Evolutionary conservation across 2,113 vertebrate genomes (phyloP), one percentile per base, ranked within the genome.

Genomic region (Ochotona princeps): DNA sequence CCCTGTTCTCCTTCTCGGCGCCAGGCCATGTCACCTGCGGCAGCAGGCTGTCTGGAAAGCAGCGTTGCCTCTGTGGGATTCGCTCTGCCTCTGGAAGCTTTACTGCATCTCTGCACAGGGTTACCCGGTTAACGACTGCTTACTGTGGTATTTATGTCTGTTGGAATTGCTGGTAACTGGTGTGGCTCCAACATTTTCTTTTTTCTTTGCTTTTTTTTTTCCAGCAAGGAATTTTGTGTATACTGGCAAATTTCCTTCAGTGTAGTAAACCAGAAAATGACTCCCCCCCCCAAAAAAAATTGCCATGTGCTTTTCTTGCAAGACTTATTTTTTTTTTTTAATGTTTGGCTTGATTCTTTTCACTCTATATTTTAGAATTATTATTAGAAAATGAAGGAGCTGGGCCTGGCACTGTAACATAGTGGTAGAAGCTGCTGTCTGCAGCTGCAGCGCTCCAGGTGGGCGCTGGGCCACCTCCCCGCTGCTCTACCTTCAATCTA

Each of bases 191-290:
- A 57, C 76, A 73, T 0, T 28, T 26, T 89, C 60, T 92, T 65
- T 89, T 83, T 44, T 70, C 69, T 89, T 65, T 92, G 60, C 86
- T 83, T 44, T 44, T 89, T 65, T 92, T 65, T 89, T 83, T 44
- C 75, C 69, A 90, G 8, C 78, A 83, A 93, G 78, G 74, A 96
- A 65, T 78, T 94, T 87, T 88, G 44, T 89, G 1, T 93, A 69
- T 87, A 73, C 18, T 88, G 70, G 76, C 38, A 94, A 92, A 78
- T 94, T 79, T 95, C 90, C 73, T 87, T 87, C n/a, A 44, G 70
- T 69, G 17, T 84, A 35, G 30, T 95, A 95, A 57, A 86, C 83
- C 61, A 88, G 69, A 82, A 32, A 73, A 38, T 91, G 9, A 85
- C 74, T 49, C 80, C 51, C 54, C 21, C 30, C 7, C 2, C 10